Evolutionary conservation across 2,797 vertebrate species (phyloP).

Genomic region (Alcedo atthis): DNA sequence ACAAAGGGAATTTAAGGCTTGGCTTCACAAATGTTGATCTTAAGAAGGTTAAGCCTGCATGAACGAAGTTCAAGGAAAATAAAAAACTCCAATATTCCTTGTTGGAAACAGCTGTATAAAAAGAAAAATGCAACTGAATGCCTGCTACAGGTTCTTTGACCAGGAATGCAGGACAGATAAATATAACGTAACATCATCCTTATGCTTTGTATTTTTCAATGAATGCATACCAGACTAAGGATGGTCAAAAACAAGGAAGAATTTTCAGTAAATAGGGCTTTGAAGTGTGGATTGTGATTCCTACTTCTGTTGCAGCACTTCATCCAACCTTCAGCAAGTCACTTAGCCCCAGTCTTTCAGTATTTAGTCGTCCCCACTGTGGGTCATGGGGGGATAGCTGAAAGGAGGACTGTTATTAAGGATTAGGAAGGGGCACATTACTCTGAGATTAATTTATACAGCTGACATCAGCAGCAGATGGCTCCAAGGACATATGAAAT

Average conservation of each 20-base stretch:
- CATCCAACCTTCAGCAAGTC: background rate
- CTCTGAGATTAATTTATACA: background rate
- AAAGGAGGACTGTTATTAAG: background rate
- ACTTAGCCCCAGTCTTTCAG: background rate
- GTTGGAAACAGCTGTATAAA: background rate
- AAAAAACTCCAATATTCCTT: background rate
- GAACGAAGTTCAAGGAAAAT: background rate
- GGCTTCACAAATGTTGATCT: background rate
- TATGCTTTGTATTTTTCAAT: background rate
- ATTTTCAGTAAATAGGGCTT: background rate
- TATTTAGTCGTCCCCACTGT: background rate
- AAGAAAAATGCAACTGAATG: background rate
- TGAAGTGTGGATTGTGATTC: background rate
- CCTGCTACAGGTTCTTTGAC: background rate
- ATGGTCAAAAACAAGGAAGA: background rate
- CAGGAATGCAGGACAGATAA: background rate
- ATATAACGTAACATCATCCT: background rate
- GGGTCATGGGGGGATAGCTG: background rate
- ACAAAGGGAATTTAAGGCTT: background rate
- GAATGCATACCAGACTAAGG: background rate
- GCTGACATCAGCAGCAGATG: background rate
- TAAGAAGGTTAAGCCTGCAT: background rate
- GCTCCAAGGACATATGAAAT: background rate
- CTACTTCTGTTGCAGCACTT: background rate
- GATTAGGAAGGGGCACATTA: background rate